A percentile compares a stretch with the other conserved stretches of the same genome.
phyloP scores from a whole-genome alignment of 2,797 vertebrate genomes.

The Falco concolor region DNA sequence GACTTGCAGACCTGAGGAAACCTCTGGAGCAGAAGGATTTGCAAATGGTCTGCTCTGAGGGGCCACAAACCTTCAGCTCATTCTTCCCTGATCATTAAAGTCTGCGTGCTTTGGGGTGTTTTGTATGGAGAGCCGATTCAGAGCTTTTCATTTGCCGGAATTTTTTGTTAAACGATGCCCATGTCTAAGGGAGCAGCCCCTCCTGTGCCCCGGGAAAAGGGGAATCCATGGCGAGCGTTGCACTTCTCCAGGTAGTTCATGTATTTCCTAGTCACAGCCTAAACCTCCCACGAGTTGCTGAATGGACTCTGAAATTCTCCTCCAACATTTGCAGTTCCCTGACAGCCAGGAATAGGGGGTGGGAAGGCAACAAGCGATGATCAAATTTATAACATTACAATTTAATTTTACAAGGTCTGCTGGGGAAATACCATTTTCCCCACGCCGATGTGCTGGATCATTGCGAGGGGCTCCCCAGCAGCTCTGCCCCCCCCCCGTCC shows the following conservation, averaged over 20 bases:
- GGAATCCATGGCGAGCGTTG: fast-evolving
- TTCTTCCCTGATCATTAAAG: not conserved
- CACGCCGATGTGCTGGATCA: fast-evolving
- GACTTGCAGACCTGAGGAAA: not conserved
- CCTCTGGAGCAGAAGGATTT: not conserved
- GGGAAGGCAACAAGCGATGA: not conserved
- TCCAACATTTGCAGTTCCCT: not conserved
- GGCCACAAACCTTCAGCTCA: fast-evolving
- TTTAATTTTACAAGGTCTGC: not conserved
- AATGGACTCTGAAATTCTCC: not conserved
- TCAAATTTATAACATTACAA: not conserved
- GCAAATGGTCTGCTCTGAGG: not conserved
- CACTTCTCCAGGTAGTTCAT: not conserved
- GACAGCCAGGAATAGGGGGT: not conserved
- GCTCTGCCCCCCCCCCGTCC: not conserved
- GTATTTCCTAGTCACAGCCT: not conserved
- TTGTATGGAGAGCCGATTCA: not conserved
- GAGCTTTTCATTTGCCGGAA: not conserved
- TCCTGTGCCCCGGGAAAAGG: not conserved
- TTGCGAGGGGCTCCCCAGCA: not conserved
- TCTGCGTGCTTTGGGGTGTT: fast-evolving
- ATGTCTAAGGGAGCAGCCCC: not conserved
- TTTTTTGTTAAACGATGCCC: not conserved
- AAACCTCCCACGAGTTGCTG: not conserved
- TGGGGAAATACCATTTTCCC: not conserved